Evolutionary conservation across 2,113 vertebrate species (phyloP).

Genomic region (Eudyptes chrysolophus): DNA sequence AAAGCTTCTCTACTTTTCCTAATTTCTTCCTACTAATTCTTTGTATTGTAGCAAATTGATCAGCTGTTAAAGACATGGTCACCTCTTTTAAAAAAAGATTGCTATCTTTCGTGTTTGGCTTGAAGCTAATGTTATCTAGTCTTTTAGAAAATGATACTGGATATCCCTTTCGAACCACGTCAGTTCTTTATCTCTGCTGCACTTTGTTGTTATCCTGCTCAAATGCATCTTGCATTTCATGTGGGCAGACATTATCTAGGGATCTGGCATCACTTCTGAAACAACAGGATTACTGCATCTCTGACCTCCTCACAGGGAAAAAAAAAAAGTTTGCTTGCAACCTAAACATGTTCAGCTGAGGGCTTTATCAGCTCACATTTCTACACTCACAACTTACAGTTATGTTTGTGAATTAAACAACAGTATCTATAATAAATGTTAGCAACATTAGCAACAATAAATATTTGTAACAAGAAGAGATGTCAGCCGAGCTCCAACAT

Average conservation of each 20-base stretch:
- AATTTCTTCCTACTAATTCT: background rate
- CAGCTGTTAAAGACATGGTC: constrained; percentile 13
- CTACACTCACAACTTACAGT: background rate
- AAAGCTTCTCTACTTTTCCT: background rate
- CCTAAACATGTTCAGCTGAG: background rate
- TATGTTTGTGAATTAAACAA: background rate
- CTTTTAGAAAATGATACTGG: constrained; percentile 19
- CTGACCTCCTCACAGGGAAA: background rate
- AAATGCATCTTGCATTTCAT: background rate
- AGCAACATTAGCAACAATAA: background rate
- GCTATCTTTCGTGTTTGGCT: background rate
- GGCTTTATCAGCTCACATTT: background rate
- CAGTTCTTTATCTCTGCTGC: constrained; percentile 3
- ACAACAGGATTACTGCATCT: background rate
- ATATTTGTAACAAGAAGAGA: background rate
- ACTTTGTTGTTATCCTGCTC: background rate
- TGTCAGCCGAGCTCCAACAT: background rate
- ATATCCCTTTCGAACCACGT: constrained; percentile 13
- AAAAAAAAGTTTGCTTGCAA: background rate
- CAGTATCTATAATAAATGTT: background rate
- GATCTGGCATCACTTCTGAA: constrained; percentile 25
- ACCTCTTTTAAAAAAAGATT: background rate
- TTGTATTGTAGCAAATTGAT: background rate
- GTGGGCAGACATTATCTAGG: background rate
- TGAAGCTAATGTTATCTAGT: background rate